phyloP scores from a whole-genome alignment of 2,888 invertebrate genomes.

The Chaetoderma sp. region DNA sequence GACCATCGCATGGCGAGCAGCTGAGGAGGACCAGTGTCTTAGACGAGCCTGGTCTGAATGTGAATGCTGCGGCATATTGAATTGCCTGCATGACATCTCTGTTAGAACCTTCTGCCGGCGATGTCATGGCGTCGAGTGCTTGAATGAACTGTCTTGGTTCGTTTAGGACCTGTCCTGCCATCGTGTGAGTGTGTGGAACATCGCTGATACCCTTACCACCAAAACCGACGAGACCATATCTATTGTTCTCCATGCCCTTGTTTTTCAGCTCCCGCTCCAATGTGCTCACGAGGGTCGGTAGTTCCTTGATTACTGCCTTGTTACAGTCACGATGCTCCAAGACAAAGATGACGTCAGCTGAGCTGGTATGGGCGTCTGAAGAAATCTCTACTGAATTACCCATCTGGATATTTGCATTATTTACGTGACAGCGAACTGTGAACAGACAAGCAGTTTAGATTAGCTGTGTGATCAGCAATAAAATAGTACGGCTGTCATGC shows the following conservation, averaged over 20 bases:
- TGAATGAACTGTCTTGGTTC: slow-evolving; percentile 47
- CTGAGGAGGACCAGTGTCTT: slow-evolving; percentile 82
- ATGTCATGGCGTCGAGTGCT: slow-evolving; percentile 47
- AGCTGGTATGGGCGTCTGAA: slow-evolving; percentile 74
- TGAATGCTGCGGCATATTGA: slow-evolving; percentile 76
- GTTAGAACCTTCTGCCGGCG: slow-evolving; percentile 31
- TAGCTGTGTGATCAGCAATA: too few species aligned
- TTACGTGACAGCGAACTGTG: too few species aligned
- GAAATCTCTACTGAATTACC: background rate
- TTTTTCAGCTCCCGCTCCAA: slow-evolving; percentile 54
- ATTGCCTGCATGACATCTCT: slow-evolving; percentile 73
- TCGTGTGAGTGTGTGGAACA: slow-evolving; percentile 79
- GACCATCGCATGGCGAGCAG: slow-evolving; percentile 75
- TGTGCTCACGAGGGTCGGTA: slow-evolving; percentile 52
- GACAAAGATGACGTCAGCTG: slow-evolving; percentile 85
- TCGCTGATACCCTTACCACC: slow-evolving; percentile 78
- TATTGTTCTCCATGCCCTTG: slow-evolving; percentile 69
- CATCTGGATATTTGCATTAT: too few species aligned
- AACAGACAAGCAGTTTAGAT: too few species aligned
- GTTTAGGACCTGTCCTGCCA: slow-evolving; percentile 61
- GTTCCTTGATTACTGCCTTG: slow-evolving; percentile 73
- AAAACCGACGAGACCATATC: slow-evolving; percentile 80
- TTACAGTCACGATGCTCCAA: slow-evolving; percentile 89
- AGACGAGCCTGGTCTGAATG: slow-evolving; percentile 86
- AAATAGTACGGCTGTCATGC: too few species aligned